Evolutionary conservation across 2,888 invertebrate species (phyloP).

Genomic region (Catocala sponsa): DNA sequence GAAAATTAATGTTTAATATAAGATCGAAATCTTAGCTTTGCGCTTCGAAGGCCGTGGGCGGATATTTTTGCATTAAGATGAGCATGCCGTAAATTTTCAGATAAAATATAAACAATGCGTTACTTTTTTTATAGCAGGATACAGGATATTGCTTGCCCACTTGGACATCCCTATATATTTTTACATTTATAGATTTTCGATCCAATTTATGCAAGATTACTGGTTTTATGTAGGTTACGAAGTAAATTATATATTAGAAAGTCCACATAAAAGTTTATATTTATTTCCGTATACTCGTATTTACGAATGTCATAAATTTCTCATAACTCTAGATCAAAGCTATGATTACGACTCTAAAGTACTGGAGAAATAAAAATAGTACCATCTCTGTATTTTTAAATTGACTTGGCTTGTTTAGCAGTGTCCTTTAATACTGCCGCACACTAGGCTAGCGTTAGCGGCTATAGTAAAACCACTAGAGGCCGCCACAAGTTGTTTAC

Average conservation of each 20-base stretch:
- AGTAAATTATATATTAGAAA: slow-evolving; percentile 6
- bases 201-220: slow-evolving; percentile 12
- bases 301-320: slow-evolving; percentile 4
- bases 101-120: slow-evolving; percentile 48
- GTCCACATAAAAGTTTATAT: slow-evolving; percentile 7
- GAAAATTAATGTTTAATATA: slow-evolving; percentile 63
- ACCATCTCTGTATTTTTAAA: no score
- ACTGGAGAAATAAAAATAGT: no score
- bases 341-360: neutral
- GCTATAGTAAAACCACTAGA: no score
- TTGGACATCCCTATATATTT: slow-evolving; percentile 10
- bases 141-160: slow-evolving; percentile 22
- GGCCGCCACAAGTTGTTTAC: no score
- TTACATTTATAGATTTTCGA: slow-evolving; percentile 12
- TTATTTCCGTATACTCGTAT: neutral
- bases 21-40: slow-evolving; percentile 61
- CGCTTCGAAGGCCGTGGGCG: slow-evolving; percentile 38
- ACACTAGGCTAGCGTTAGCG: no score
- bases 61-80: slow-evolving; percentile 57
- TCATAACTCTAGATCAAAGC: neutral
- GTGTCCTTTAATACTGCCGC: no score
- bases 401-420: no score
- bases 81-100: slow-evolving; percentile 44
- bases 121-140: slow-evolving; percentile 26
- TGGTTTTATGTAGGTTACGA: slow-evolving; percentile 3